Conservation (phyloP, 2,888 invertebrate species). For the Ennomos erosarius region DNA sequence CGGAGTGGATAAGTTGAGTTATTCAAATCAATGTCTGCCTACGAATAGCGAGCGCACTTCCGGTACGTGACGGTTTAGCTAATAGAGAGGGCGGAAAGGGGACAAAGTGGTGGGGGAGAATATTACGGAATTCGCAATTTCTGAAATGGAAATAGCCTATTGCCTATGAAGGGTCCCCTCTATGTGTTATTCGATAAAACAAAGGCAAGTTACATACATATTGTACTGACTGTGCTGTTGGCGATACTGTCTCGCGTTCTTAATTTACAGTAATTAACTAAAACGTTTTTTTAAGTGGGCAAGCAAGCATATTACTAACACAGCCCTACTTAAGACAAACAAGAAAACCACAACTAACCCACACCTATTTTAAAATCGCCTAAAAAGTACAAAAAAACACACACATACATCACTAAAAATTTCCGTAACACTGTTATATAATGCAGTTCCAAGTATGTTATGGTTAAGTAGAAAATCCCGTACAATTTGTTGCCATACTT, state of each 20-base stretch:
- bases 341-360: too few relatives aligned
- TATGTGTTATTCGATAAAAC: slow-evolving; percentile 8
- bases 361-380: too few relatives aligned
- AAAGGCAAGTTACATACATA: not conserved
- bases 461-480: slow-evolving; percentile 34
- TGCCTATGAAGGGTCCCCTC: slow-evolving; percentile 8
- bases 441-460: slow-evolving; percentile 27
- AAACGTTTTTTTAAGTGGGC: too few relatives aligned
- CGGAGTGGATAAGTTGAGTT: slow-evolving; percentile 8
- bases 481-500: slow-evolving; percentile 35
- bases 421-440: not conserved
- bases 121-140: slow-evolving; percentile 15
- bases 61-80: slow-evolving; percentile 14
- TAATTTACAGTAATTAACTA: too few relatives aligned
- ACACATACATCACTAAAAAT: not conserved
- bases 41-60: slow-evolving; percentile 21
- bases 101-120: not conserved
- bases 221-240: too few relatives aligned
- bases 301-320: too few relatives aligned
- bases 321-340: too few relatives aligned
- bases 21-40: slow-evolving; percentile 19
- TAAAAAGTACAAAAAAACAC: too few relatives aligned
- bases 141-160: slow-evolving; percentile 21
- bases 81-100: slow-evolving; percentile 5
- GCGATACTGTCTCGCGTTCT: too few relatives aligned